These are phyloP conservation scores for Drosophila hawaiiensis DNA, from an alignment of 2,888 invertebrate species.

Conservation along the genomic window DNA sequence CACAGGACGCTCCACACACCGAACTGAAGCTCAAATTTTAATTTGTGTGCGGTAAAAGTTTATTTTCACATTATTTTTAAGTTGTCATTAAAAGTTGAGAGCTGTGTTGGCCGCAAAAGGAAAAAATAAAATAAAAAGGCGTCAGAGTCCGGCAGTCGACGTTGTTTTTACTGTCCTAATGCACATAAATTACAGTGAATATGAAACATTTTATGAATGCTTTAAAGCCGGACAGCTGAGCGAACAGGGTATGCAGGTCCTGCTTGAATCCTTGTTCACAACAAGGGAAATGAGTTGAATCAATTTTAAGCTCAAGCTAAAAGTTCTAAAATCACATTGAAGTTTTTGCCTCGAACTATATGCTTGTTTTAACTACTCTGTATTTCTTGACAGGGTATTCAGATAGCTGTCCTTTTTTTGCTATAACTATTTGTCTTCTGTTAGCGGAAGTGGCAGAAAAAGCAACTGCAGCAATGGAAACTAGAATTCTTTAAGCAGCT, in stretches of 20 bases:
- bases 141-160: slow-evolving; percentile 29
- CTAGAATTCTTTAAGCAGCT: slow-evolving; percentile 58
- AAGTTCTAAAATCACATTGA: not conserved
- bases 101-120: not conserved
- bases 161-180: slow-evolving; percentile 26
- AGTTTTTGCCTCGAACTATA: not conserved
- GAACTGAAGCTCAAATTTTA: slow-evolving; percentile 19
- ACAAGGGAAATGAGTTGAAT: not conserved
- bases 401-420: not conserved
- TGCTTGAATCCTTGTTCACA: not conserved
- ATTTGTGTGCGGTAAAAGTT: slow-evolving; percentile 37
- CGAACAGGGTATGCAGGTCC: not conserved
- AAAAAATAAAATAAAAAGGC: slow-evolving; percentile 19
- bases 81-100: slow-evolving; percentile 47
- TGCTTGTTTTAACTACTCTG: too few species aligned
- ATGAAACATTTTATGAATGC: slow-evolving; percentile 22
- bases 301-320: not conserved
- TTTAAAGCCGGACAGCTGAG: not conserved
- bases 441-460: slow-evolving; percentile 8
- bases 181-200: slow-evolving; percentile 50
- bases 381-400: slow-evolving; percentile 19
- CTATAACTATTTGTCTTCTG: not conserved
- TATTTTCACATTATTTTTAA: slow-evolving; percentile 21
- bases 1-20: not conserved
- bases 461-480: slow-evolving; percentile 15